Conservation (phyloP, 2,797 vertebrate genomes). For the Megaceryle alcyon region DNA sequence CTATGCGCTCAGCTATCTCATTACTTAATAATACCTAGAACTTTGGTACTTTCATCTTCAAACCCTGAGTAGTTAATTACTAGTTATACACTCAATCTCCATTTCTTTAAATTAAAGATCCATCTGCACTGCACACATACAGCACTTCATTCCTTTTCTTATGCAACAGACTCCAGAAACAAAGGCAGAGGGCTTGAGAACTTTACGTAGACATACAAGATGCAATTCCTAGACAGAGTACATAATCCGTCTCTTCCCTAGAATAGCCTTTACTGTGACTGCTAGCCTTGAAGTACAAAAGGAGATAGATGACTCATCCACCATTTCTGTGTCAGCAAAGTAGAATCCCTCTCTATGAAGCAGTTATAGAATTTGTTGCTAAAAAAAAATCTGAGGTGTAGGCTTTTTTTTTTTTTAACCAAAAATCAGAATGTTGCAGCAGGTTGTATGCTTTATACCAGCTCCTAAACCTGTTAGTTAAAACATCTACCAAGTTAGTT, state of each 20-base stretch:
- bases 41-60: background rate
- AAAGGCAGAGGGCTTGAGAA: background rate
- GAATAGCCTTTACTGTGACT: background rate
- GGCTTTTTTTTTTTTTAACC: background rate
- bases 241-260: background rate
- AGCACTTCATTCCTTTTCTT: background rate
- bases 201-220: background rate
- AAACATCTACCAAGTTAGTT: background rate
- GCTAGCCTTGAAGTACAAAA: background rate
- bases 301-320: background rate
- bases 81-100: background rate
- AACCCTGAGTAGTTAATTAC: background rate
- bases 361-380: background rate
- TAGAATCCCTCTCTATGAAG: background rate
- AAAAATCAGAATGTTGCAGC: background rate
- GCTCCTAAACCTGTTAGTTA: background rate
- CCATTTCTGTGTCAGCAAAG: background rate
- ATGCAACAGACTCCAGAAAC: background rate
- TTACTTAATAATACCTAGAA: constrained; percentile 34
- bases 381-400: background rate
- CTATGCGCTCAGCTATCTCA: background rate
- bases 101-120: background rate
- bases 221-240: background rate
- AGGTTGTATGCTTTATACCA: background rate
- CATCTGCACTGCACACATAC: background rate